phyloP scores from a whole-genome alignment of 2,888 invertebrate genomes.

The Apotomis turbidana region DNA sequence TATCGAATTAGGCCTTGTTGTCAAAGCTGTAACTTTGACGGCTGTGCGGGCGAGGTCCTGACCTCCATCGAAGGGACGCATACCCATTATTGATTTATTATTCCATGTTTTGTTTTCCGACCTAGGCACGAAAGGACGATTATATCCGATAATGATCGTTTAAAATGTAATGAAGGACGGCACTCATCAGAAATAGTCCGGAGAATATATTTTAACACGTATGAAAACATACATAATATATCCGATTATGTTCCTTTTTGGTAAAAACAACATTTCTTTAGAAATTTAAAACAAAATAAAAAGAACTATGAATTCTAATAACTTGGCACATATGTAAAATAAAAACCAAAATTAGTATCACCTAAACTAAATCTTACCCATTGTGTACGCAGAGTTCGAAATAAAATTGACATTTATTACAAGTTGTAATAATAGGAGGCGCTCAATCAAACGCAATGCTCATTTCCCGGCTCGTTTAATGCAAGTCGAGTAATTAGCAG shows the following conservation, averaged over 20 bases:
- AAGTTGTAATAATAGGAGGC: constrained; percentile 1
- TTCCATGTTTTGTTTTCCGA: constrained; percentile 22
- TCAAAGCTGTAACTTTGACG: constrained; percentile 14
- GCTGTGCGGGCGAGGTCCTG: neutral
- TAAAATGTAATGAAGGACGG: constrained; percentile 9
- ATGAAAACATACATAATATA: too few relatives aligned
- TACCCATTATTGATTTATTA: constrained; percentile 12
- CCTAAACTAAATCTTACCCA: too few relatives aligned
- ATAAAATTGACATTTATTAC: constrained; percentile 10
- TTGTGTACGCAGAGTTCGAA: neutral
- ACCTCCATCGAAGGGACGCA: constrained; percentile 10
- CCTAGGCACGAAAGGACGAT: constrained; percentile 1
- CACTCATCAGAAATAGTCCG: too few relatives aligned
- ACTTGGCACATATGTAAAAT: too few relatives aligned
- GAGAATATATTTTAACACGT: too few relatives aligned
- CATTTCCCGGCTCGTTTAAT: constrained; percentile 19
- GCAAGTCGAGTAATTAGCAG: neutral
- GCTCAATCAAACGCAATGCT: constrained; percentile 2
- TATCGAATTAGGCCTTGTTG: too few relatives aligned
- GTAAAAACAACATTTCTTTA: too few relatives aligned
- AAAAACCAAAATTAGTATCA: too few relatives aligned
- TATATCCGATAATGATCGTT: constrained; percentile 12
- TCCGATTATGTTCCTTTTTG: too few relatives aligned
- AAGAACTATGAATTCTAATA: too few relatives aligned
- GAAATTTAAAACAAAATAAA: too few relatives aligned